Evolutionary conservation across 2,113 vertebrate species (phyloP).

Genomic region (Phalacrocorax aristotelis): DNA sequence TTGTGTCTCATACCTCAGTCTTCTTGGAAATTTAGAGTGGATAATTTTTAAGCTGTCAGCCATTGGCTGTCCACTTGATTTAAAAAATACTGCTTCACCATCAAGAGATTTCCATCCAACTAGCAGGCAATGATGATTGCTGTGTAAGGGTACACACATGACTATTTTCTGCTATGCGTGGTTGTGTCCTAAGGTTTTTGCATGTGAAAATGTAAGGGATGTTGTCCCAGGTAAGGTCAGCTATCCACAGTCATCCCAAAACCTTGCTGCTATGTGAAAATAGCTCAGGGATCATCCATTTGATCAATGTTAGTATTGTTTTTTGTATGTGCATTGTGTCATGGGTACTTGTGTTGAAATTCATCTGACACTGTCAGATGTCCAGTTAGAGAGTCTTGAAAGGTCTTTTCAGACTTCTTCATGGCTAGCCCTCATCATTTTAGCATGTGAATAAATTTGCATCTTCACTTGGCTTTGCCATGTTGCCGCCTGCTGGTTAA

Average conservation of each 20-base stretch:
- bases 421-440: neutral
- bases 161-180: neutral
- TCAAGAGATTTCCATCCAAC: neutral
- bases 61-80: neutral
- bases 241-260: neutral
- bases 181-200: neutral
- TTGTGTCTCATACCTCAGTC: neutral
- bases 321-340: neutral
- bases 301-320: neutral
- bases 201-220: neutral
- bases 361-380: neutral
- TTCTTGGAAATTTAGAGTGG: neutral
- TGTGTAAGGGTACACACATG: too few species aligned
- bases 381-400: neutral
- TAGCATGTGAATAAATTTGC: fast-evolving
- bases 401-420: neutral
- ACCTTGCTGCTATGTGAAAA: fast-evolving
- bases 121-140: neutral
- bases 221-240: neutral
- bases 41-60: neutral
- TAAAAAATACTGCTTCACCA: neutral
- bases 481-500: neutral
- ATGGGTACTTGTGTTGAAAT: neutral
- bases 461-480: neutral
- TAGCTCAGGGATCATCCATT: neutral